phyloP scores from a whole-genome alignment of 2,113 vertebrate species.

The Eulemur macaco region DNA sequence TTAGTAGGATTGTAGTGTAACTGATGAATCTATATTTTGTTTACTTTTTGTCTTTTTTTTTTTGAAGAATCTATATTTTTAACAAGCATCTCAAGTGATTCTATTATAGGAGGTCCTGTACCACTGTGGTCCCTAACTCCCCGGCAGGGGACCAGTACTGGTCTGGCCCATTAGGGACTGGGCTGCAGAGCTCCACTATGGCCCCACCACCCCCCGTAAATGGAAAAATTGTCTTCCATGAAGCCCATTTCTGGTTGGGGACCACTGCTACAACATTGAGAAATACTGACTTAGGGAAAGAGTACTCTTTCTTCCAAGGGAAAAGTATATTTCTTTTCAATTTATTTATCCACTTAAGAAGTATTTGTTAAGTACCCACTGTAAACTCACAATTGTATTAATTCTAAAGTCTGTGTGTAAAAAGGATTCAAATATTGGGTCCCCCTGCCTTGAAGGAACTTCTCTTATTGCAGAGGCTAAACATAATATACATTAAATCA shows the following conservation, averaged over 20 bases:
- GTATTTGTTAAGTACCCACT: not conserved
- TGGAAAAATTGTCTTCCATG: too few species aligned
- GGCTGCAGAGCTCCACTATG: too few species aligned
- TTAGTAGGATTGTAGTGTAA: not conserved
- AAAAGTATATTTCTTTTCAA: not conserved
- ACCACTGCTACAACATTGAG: not conserved
- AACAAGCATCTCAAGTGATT: not conserved
- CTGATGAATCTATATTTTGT: not conserved
- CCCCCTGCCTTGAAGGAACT: not conserved
- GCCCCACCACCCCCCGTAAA: too few species aligned
- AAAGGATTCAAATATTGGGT: not conserved
- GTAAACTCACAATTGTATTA: not conserved
- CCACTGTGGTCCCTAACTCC: not conserved
- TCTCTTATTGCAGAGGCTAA: not conserved
- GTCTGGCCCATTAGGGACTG: too few species aligned
- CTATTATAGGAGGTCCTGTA: not conserved
- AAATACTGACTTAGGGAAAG: constrained; percentile 2
- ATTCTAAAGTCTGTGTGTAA: too few species aligned
- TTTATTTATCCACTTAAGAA: not conserved
- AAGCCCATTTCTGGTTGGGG: too few species aligned
- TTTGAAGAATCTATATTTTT: not conserved
- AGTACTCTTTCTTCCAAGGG: not conserved
- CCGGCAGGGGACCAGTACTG: too few species aligned
- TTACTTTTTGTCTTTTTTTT: not conserved
- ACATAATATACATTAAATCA: not conserved